phyloP scores from a whole-genome alignment of 2,113 vertebrate genomes.

The Chinchilla lanigera region DNA sequence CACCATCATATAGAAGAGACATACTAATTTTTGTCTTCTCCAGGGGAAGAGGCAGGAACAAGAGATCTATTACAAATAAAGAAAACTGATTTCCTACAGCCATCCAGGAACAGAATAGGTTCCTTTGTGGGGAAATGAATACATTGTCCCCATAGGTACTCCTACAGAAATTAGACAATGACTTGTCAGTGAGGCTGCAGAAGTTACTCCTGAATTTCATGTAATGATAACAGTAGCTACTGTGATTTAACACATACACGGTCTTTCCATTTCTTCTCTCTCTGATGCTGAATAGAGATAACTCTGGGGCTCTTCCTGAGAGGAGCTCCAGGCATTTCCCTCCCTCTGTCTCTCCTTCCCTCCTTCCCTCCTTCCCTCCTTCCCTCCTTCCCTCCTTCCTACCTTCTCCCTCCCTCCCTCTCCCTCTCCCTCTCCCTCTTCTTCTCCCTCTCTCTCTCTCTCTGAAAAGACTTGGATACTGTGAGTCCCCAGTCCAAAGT shows the following conservation, averaged over 20 bases:
- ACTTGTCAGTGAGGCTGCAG: background rate
- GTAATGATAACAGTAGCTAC: background rate
- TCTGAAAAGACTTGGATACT: background rate
- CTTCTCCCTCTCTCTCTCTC: too few relatives aligned
- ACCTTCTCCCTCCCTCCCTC: too few relatives aligned
- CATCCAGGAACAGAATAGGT: background rate
- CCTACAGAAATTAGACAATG: conserved; percentile 41
- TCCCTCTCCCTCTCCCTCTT: too few relatives aligned
- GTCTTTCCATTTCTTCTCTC: background rate
- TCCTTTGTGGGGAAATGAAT: background rate
- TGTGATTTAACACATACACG: background rate
- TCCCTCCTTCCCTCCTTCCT: too few relatives aligned
- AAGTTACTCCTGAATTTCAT: background rate
- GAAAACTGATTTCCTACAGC: conserved; percentile 28
- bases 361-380: too few relatives aligned
- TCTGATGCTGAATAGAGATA: background rate
- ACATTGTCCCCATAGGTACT: conserved; percentile 11
- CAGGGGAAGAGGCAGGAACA: background rate
- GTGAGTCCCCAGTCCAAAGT: background rate
- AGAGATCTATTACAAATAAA: background rate
- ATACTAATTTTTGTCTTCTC: background rate
- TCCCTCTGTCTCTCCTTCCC: too few relatives aligned
- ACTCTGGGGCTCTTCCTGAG: background rate
- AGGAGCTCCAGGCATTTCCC: background rate
- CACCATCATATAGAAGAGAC: background rate